A percentile compares a stretch with the other conserved stretches of the same genome.
phyloP scores from a whole-genome alignment of 1,140 invertebrate genomes.

The Teleogryllus occipitalis region DNA sequence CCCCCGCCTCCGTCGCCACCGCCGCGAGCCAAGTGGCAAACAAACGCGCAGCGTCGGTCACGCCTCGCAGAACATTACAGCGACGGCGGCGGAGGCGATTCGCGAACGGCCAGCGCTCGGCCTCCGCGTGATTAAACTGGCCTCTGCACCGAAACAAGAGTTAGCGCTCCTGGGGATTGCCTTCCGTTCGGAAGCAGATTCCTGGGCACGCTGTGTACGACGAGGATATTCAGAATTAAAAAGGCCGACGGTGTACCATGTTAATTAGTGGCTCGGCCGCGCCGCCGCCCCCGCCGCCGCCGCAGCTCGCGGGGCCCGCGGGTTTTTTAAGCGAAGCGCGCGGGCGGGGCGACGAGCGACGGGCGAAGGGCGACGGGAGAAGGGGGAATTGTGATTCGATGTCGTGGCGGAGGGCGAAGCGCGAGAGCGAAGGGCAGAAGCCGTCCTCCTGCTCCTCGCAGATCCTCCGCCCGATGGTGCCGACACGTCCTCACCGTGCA shows the following conservation, averaged over 20 bases:
- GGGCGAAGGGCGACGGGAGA: background rate
- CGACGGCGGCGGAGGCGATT: background rate
- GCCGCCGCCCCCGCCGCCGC: too few relatives aligned
- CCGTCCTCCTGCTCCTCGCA: background rate
- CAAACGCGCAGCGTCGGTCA: background rate
- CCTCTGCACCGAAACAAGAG: background rate
- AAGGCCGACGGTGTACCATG: background rate
- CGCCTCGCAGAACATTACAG: background rate
- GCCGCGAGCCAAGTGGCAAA: background rate
- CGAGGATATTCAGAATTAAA: background rate
- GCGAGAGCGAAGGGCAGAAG: background rate
- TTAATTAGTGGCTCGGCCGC: conserved; percentile 1
- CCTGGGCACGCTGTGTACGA: background rate
- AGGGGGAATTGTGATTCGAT: background rate
- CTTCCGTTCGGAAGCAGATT: background rate
- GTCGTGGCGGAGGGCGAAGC: background rate
- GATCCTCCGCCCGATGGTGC: background rate
- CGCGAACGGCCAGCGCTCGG: background rate
- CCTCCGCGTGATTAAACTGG: background rate
- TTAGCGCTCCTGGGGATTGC: background rate
- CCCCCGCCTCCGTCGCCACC: too few relatives aligned
- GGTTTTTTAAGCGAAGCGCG: background rate
- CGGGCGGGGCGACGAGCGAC: background rate
- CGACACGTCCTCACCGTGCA: background rate
- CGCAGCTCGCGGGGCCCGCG: too few relatives aligned